Base-by-base conservation (phyloP, 2,797 vertebrate species). In the Intellagama lesueurii region DNA sequence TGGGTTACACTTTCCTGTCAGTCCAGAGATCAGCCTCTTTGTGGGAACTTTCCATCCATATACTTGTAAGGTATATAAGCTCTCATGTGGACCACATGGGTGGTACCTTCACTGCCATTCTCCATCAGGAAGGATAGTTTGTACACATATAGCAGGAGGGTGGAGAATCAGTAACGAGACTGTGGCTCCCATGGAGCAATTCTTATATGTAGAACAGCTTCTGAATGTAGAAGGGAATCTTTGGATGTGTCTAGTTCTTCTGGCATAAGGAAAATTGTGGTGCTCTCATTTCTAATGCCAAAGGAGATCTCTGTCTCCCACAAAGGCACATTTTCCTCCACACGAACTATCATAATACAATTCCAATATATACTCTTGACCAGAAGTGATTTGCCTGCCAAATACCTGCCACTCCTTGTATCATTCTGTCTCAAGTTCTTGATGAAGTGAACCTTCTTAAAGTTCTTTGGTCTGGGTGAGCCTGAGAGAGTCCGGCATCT, bases 401-500 rank as follows among this genome's bases (percentile, higher is more conserved):
- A 95, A 93, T 99, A 99, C 99, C 99, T 99, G 98, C 99, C 99
- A 0, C 98, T 99, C 90, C 98, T 98, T 87, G 98, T 99, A 91
- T 99, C 99, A 0, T 99, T 98, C 35, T 99, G 99, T 96, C 98
- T 96, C 97, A 99, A 98, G 96, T 98, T 99, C 98, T 99, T 99
- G 96, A 99, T 99, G 96, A 99, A 99, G 97, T 99, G 99, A 96
- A 99, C 97, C 97, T 99, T 99, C 98, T 99, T 99, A 92, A 99
- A 99, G 97, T 98, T 99, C 98, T 99, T 99, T 98, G 99, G 99
- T 98, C 99, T 98, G 90, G 99, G 99, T 90, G 99, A 99, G 98
- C 99, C 99, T 91, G 99, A 99, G 95, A 99, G 97, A 95, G 99
- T 99, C 95, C 99, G 97, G 96, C 99, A 99, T 97, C 99, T 98